phyloP scores from a whole-genome alignment of 2,113 vertebrate species.

The Mola mola region DNA sequence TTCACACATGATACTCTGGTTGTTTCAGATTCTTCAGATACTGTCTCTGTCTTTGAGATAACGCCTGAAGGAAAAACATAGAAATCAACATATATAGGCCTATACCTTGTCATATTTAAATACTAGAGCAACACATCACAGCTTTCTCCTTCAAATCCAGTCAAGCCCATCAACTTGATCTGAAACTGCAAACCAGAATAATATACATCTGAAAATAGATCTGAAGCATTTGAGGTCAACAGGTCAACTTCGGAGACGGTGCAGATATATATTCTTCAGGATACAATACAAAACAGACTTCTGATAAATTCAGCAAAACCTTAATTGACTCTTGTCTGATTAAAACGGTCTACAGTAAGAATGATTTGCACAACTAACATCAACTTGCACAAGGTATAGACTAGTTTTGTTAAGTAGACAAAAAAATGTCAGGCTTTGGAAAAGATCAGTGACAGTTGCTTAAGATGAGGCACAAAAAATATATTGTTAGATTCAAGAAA shows the following conservation, averaged over 20 bases:
- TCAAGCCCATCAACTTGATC: conserved; percentile 64
- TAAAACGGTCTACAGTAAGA: conserved; percentile 35
- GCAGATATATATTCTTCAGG: conserved; percentile 5
- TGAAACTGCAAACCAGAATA: conserved; percentile 53
- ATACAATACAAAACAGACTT: conserved; percentile 21
- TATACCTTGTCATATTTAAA: conserved; percentile 70
- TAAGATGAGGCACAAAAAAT: no score
- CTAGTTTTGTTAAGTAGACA: no score
- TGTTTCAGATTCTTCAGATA: conserved; percentile 75
- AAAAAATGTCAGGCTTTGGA: no score
- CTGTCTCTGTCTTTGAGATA: conserved; percentile 69
- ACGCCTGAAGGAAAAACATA: conserved; percentile 53
- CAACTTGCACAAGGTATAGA: no score
- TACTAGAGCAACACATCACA: conserved; percentile 77
- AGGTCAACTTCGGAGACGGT: conserved; percentile 26
- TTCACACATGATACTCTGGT: conserved; percentile 73
- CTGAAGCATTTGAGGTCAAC: conserved; percentile 39
- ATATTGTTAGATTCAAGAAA: no score
- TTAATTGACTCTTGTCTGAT: conserved; percentile 39
- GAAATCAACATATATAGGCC: conserved; percentile 60
- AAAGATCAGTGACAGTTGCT: no score
- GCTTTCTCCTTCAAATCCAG: conserved; percentile 66
- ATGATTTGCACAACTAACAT: no score
- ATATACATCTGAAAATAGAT: conserved; percentile 60
- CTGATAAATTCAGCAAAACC: conserved; percentile 41